These are phyloP conservation scores for Phenganax subtilis DNA, from an alignment of 92 coral and sea anemone species.

Conservation along the genomic window DNA sequence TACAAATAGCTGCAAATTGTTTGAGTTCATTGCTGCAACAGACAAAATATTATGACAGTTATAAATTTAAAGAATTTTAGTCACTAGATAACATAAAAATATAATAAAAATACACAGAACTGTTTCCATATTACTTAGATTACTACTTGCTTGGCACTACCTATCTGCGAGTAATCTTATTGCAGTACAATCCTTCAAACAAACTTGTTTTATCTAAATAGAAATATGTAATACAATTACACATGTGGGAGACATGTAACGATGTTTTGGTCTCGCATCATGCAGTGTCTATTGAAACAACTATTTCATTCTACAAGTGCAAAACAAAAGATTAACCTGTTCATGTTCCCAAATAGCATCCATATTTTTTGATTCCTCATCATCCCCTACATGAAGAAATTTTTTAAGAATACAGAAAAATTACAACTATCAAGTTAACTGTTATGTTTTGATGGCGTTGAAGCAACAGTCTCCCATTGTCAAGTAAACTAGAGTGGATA, in stretches of 20 bases:
- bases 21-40: conserved; percentile 66
- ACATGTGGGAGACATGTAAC: no score
- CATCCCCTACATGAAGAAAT: conserved; percentile 48
- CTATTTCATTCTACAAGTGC: no score
- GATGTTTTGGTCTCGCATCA: no score
- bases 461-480: no score
- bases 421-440: neutral
- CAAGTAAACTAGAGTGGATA: no score
- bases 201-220: conserved; percentile 63
- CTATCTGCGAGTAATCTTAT: conserved; percentile 64
- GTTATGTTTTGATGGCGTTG: no score
- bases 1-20: conserved; percentile 90
- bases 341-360: conserved; percentile 60
- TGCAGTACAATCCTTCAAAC: conserved; percentile 77
- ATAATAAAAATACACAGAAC: neutral
- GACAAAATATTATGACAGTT: neutral
- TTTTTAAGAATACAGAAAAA: neutral
- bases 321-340: conserved; percentile 46
- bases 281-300: no score
- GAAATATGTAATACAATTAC: neutral
- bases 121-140: no score
- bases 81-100: neutral
- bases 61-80: neutral
- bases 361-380: conserved; percentile 76
- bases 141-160: conserved; percentile 18